These are phyloP conservation scores for Drosophila sulfurigaster DNA, from an alignment of 1,140 invertebrate genomes.

Conservation along the genomic window DNA sequence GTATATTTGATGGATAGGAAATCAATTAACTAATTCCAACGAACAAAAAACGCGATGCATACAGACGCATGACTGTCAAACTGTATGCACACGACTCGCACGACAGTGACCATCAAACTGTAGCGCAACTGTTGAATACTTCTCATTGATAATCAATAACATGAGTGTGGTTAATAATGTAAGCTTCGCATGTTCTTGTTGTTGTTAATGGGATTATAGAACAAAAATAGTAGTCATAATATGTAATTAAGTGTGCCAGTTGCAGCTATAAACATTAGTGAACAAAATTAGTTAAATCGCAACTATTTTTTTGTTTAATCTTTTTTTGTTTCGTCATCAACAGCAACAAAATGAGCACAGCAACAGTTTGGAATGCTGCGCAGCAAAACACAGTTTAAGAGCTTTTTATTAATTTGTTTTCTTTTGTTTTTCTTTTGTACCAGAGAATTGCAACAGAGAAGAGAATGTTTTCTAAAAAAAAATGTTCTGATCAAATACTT, in stretches of 20 bases:
- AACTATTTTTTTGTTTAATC: constrained; percentile 21
- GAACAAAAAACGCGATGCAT: constrained; percentile 13
- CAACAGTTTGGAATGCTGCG: constrained; percentile 44
- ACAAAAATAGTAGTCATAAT: not conserved
- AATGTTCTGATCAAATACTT: not conserved
- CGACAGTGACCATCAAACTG: constrained; percentile 7
- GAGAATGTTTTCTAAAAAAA: constrained; percentile 1
- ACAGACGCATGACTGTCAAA: constrained; percentile 21
- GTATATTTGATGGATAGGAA: constrained; percentile 7
- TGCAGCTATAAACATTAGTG: constrained; percentile 48
- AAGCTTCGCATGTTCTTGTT: too few relatives aligned
- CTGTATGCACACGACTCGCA: not conserved
- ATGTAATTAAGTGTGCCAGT: constrained; percentile 30
- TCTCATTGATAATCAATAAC: not conserved
- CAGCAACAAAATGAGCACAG: constrained; percentile 50
- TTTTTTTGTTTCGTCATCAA: constrained; percentile 18
- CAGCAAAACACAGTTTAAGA: constrained; percentile 39
- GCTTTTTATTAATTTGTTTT: constrained; percentile 18
- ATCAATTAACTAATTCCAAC: constrained; percentile 26
- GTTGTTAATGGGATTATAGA: not conserved
- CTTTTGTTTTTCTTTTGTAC: constrained; percentile 25
- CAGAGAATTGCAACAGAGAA: constrained; percentile 36
- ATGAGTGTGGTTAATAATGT: not conserved
- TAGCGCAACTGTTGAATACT: constrained; percentile 2
- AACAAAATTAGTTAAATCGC: constrained; percentile 44